These are phyloP conservation scores for Chondrosia reniformis DNA, from an alignment of 37 sponge, comb jelly and placozoan genomes.

Conservation along the genomic window DNA sequence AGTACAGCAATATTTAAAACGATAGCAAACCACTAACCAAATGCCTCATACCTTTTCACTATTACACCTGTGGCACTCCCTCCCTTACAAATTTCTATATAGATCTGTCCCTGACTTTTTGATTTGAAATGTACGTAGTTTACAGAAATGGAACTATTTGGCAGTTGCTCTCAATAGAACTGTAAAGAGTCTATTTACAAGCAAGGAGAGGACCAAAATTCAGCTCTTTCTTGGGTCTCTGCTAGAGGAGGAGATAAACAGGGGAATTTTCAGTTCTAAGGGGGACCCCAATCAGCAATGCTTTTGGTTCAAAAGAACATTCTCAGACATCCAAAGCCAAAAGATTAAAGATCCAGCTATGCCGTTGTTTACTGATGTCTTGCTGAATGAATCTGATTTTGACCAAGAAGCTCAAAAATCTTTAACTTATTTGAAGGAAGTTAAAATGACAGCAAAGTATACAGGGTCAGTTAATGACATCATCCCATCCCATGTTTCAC, in stretches of 20 bases:
- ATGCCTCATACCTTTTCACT: too few species aligned
- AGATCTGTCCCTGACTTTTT: too few species aligned
- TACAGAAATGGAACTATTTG: background rate
- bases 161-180: too few species aligned
- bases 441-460: conserved; percentile 71
- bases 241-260: conserved; percentile 56
- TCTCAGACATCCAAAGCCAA: conserved; percentile 60
- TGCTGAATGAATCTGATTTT: conserved; percentile 49
- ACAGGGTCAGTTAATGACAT: conserved; percentile 47
- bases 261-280: conserved; percentile 57
- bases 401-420: conserved; percentile 53
- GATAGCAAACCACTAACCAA: too few species aligned
- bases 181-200: too few species aligned
- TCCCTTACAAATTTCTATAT: too few species aligned
- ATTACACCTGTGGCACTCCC: too few species aligned
- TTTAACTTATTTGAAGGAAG: conserved; percentile 70
- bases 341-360: conserved; percentile 37
- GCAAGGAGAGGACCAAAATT: conserved; percentile 48
- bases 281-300: conserved; percentile 58
- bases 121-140: too few species aligned
- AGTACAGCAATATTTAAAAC: too few species aligned
- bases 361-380: conserved; percentile 32
- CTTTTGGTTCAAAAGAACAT: conserved; percentile 73
- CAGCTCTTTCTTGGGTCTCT: conserved; percentile 59
- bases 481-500: too few species aligned